Evolutionary conservation across 2,113 vertebrate species (phyloP), one percentile per base, ranked within the genome.

Genomic region (Martes martes): DNA sequence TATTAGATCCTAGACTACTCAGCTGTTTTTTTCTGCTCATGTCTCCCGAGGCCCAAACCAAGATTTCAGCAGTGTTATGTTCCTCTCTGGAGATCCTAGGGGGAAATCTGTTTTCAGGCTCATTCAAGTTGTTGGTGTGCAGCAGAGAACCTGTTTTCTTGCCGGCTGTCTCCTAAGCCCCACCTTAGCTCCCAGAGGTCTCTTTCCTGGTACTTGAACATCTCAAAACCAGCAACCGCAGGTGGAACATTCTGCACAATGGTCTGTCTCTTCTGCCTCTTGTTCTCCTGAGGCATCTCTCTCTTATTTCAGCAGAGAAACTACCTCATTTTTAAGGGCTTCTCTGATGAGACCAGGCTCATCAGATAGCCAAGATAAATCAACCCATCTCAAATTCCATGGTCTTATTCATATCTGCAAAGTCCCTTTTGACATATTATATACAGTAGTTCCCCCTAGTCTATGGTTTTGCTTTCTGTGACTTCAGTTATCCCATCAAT

Each of bases 121-220:
- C 50, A 31, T 19, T 52, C 2, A 23, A 13, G 18, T 9, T 82
- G 36, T 45, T 67, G 42, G 36, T 76, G 33, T 8, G 4, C 7
- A 8, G 11, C 8, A 19, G 28, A 52, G 52, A 19, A 33, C 24
- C 4, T 4, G 2, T 39, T 33, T 61, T 50, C 50, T 18, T 18
- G 36, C 19, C 3, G 81, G 50, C 9, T 67, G 2, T 45, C 31
- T 59, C 19, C 45, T 31, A 50, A 24, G 21, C 1, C 8, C 7
- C 1, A 0, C 6, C 13, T 67, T 3, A 13, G 28, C 31, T 28
- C 3, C 39, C 1, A 57, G 76, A 1, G 39, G 13, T 21, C 2
- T 87, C 33, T 28, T 7, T n/a, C 79, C 52, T 45, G 1, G 13
- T 50, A 45, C 13, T 61, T 50, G 26, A 11, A 1, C 19, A 24